Conservation (phyloP, 2,113 vertebrate species). For the Forbesichthys agassizii region DNA sequence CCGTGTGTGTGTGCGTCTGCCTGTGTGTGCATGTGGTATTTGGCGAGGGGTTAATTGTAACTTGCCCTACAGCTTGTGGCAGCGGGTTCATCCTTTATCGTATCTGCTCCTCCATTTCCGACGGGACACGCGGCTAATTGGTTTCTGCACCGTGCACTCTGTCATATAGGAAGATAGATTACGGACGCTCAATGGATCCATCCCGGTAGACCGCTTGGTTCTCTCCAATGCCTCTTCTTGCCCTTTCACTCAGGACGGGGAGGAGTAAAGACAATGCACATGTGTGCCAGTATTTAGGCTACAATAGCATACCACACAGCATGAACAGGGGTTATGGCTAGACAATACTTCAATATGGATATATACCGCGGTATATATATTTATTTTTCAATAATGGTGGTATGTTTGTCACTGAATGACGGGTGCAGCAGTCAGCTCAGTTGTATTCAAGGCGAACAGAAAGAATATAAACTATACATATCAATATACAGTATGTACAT, state of each 20-base stretch:
- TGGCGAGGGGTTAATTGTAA: conserved; percentile 65
- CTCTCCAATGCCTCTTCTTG: conserved; percentile 3
- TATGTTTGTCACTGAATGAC: too few relatives aligned
- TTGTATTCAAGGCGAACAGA: too few relatives aligned
- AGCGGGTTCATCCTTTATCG: conserved; percentile 56
- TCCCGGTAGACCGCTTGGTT: conserved; percentile 30
- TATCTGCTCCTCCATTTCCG: conserved; percentile 65
- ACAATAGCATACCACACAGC: background rate
- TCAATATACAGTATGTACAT: too few relatives aligned
- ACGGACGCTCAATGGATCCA: conserved; percentile 46
- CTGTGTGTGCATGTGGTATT: conserved; percentile 34
- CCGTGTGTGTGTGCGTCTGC: conserved; percentile 7
- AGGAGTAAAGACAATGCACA: background rate
- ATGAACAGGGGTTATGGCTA: background rate
- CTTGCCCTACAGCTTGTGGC: conserved; percentile 56
- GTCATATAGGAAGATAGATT: conserved; percentile 59
- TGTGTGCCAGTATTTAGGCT: background rate
- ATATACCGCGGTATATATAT: too few relatives aligned
- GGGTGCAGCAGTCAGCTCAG: too few relatives aligned
- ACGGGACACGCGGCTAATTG: conserved; percentile 65
- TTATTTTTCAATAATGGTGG: too few relatives aligned
- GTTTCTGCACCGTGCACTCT: conserved; percentile 56
- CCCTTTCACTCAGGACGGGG: background rate
- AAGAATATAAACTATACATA: too few relatives aligned
- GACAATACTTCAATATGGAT: background rate